These are phyloP conservation scores for Macroramphosus scolopax DNA, from an alignment of 2,797 vertebrate species.

Conservation along the genomic window DNA sequence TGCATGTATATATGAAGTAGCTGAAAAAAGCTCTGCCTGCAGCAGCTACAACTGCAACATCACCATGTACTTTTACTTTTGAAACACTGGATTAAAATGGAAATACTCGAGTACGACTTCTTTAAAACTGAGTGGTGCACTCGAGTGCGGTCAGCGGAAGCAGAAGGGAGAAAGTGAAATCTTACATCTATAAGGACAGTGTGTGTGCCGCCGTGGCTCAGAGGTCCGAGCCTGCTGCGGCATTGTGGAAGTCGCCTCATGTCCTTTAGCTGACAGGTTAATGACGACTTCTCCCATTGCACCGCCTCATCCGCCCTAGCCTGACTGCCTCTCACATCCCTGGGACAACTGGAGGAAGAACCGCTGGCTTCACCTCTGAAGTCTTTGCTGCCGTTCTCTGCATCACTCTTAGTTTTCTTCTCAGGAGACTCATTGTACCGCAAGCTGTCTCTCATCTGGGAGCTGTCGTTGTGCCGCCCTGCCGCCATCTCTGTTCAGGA, in stretches of 20 bases:
- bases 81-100: no score
- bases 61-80: no score
- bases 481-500: no score
- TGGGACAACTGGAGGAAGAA: background rate
- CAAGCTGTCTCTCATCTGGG: background rate
- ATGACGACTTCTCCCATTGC: fast-evolving
- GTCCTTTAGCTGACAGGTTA: background rate
- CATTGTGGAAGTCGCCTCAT: slow-evolving; percentile 34
- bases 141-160: background rate
- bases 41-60: no score
- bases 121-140: no score
- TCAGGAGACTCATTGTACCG: no score
- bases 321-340: fast-evolving
- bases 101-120: no score
- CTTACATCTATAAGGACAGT: slow-evolving; percentile 71
- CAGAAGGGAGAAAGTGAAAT: background rate
- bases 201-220: background rate
- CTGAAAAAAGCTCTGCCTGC: no score
- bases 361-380: no score
- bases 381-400: no score
- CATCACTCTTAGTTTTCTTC: no score
- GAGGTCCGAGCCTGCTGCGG: fast-evolving
- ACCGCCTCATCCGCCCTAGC: fast-evolving
- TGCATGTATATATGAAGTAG: no score
- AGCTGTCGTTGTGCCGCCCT: slow-evolving; percentile 35